Base-by-base conservation (phyloP, 2,113 vertebrate genomes). In the Puntigrus tetrazona region DNA sequence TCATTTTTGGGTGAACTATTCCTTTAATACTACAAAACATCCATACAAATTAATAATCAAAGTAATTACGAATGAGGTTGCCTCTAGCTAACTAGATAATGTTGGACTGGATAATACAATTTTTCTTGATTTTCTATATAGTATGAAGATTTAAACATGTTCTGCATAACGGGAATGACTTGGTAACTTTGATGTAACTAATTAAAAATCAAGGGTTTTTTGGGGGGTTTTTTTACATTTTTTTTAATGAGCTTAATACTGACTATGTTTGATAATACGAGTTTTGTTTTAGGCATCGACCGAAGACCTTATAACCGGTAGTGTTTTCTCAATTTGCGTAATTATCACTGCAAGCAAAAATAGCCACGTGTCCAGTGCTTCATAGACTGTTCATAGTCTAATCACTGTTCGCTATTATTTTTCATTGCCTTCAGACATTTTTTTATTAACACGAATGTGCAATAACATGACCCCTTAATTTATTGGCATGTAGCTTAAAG, bases 331-430 rank as follows among this genome's bases (percentile, higher is more conserved):
- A 79, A 79, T 79, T 79, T 63, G 34, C 22, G 1, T 63, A 79
- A 59, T 41, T 78, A 41, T n/a, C 77, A 79, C 77, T 25, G 50
- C 10, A n/a, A 78, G 31, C 75, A 57, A 57, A 29, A 57, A 57
- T 36, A 78, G 50, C 47, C 50, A 36, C 2, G 11, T 57, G 18
- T 74, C 25, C 13, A 29, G 1, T 38, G 20, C 9, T 47, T 74
- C 43, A 47, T 27, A 47, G 29, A 78, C 75, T 57, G 31, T 50
- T 38, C 31, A 18, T 20, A 50, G 43, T 14, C 27, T 38, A 57
- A 77, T 77, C 72, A 29, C 43, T 38, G 31, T 57, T n/a, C 36
- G 50, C 50, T 78, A 78, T 78, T 78, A 78, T 38, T 78, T 75
- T 57, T 55, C 38, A 79, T 79, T 38, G 55, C 77, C 55, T 41